Evolutionary conservation across 1,140 invertebrate species (phyloP), one percentile per base, ranked within the genome.

Genomic region (Chrysomallon squamiferum): DNA sequence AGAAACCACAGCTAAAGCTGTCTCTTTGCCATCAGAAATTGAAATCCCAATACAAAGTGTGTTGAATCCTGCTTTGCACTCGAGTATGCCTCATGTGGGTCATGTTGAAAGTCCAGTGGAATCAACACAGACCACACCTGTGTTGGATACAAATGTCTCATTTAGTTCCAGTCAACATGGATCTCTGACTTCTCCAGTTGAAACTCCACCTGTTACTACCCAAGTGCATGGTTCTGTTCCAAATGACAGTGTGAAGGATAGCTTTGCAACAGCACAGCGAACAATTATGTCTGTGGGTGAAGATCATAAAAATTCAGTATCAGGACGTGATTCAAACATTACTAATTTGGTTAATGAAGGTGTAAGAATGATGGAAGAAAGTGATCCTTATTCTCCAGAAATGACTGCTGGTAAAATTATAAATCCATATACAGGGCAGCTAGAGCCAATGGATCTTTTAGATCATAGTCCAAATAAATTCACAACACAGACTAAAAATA

Each of bases 391-490:
- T 27, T 32, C 50, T 47, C 22, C 58, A 32, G 70, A 72, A 54
- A 68, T 68, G 52, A 59, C 60, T 65, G 72, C 72, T 66, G 79
- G 92, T 76, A 92, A 92, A 86, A 88, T 95, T 2, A 93, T 95
- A 35, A 96, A 95, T 87, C 93, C 93, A 4, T 87, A 94, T 68
- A 95, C 93, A 5, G 93, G 93, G 15, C 90, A 93, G 71, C 83
- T 96, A 73, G 94, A 95, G 81, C 92, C 92, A 1, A 90, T 92
- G 54, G 81, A 84, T 59, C 66, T 62, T 57, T 63, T 71, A 52
- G 79, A 81, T 56, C 66, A 62, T 38, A 77, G 72, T 73, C 77
- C 74, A 47, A 52, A 62, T 54, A 77, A 74, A 54, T 27, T 25
- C 25, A 22, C 50, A 54, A 54, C 50, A 22, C 50, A 54, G 29